Evolutionary conservation across 2,888 invertebrate species (phyloP).

Genomic region (Drosophila lutescens): DNA sequence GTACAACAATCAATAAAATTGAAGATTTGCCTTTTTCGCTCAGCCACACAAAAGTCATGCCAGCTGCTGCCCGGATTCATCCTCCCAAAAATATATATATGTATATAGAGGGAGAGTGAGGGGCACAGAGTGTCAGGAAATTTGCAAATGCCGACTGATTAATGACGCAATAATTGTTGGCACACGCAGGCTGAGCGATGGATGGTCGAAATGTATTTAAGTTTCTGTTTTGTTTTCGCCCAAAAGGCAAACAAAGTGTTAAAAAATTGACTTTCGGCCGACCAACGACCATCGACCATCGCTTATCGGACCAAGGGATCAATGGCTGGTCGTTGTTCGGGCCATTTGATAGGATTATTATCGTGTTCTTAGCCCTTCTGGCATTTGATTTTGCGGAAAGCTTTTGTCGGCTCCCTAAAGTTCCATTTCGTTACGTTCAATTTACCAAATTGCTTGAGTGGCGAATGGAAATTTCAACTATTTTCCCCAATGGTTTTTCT

Average conservation of each 20-base stretch:
- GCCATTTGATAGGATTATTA: slow-evolving; percentile 76
- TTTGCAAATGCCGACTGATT: slow-evolving; percentile 80
- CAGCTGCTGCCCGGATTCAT: slow-evolving; percentile 56
- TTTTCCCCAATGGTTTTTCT: slow-evolving; percentile 39
- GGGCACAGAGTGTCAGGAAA: slow-evolving; percentile 59
- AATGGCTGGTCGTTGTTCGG: slow-evolving; percentile 50
- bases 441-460: slow-evolving; percentile 63
- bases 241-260: slow-evolving; percentile 63
- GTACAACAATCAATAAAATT: slow-evolving; percentile 76
- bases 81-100: slow-evolving; percentile 14
- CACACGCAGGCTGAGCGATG: slow-evolving; percentile 48
- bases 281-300: too few relatives aligned
- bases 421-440: slow-evolving; percentile 67
- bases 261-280: slow-evolving; percentile 66
- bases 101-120: not conserved
- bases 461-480: slow-evolving; percentile 64
- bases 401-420: slow-evolving; percentile 32
- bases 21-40: slow-evolving; percentile 69
- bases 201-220: slow-evolving; percentile 42
- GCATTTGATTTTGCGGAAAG: slow-evolving; percentile 60
- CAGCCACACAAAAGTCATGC: slow-evolving; percentile 66
- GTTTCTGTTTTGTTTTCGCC: slow-evolving; percentile 51
- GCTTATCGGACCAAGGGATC: slow-evolving; percentile 21
- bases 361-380: slow-evolving; percentile 67
- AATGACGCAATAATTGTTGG: slow-evolving; percentile 81